Percentiles rank a stretch among this genome's conserved stretches.
Conservation (phyloP, 2,888 invertebrate species). For the Dicranocentrus wangi region DNA sequence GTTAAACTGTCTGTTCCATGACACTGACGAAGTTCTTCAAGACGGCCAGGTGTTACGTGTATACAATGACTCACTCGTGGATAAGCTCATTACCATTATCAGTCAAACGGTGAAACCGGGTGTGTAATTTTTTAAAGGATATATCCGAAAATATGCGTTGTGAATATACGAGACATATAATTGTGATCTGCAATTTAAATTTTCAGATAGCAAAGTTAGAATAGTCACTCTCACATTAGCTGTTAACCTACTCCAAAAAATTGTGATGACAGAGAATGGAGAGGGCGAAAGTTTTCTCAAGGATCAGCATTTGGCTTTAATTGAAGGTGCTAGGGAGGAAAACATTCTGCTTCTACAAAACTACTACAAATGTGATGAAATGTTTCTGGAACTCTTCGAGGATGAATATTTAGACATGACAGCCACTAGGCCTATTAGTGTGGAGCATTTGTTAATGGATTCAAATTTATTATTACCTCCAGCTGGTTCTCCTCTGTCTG, state of each 20-base stretch:
- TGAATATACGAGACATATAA: no score
- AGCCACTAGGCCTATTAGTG: constrained; percentile 87
- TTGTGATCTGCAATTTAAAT: no score
- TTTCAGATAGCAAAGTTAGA: constrained; percentile 83
- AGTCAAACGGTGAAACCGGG: constrained; percentile 89
- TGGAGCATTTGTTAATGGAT: constrained; percentile 97
- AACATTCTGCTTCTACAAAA: constrained; percentile 89
- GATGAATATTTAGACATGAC: constrained; percentile 95
- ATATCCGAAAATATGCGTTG: no score
- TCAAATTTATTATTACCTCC: constrained; percentile 95
- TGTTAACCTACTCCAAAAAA: constrained; percentile 84
- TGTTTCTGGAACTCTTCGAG: constrained; percentile 98
- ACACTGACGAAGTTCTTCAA: constrained; percentile 31
- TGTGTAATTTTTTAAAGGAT: constrained; percentile 75
- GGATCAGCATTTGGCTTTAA: constrained; percentile 81
- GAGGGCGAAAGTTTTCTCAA: constrained; percentile 75
- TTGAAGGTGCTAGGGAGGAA: constrained; percentile 85
- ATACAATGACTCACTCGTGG: constrained; percentile 88
- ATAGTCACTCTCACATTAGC: constrained; percentile 93
- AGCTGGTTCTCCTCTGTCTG: constrained; percentile 95
- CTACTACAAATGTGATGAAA: constrained; percentile 97
- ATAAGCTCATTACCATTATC: constrained; percentile 88
- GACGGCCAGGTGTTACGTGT: constrained; percentile 76
- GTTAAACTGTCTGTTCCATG: constrained; percentile 75
- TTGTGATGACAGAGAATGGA: constrained; percentile 77